phyloP scores from a whole-genome alignment of 2,113 vertebrate genomes.

The Thinocorus orbignyianus region DNA sequence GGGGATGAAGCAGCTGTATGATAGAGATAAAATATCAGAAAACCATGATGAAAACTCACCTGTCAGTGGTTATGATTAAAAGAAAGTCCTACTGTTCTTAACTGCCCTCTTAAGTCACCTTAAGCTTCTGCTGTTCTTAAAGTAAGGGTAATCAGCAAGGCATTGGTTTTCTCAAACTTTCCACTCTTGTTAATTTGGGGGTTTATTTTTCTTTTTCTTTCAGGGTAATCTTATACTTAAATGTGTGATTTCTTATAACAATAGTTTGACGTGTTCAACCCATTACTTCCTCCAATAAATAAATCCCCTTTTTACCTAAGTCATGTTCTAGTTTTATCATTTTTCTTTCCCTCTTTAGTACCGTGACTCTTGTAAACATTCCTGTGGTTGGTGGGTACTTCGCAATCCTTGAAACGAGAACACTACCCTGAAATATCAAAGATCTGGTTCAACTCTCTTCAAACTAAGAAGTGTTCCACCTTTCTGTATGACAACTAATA shows the following conservation, averaged over 20 bases:
- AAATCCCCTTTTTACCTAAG: neutral
- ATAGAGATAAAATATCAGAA: neutral
- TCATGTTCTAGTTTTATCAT: neutral
- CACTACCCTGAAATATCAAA: neutral
- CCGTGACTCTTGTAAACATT: neutral
- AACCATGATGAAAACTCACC: neutral
- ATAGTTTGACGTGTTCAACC: neutral
- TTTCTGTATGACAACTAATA: neutral
- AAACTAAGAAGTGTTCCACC: neutral
- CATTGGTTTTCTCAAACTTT: neutral
- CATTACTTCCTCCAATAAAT: neutral
- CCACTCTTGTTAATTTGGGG: neutral
- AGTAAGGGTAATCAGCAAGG: neutral
- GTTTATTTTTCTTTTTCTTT: neutral
- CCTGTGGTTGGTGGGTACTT: accelerated
- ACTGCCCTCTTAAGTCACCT: neutral
- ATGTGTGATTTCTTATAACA: neutral
- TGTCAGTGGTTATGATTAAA: neutral
- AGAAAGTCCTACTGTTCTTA: neutral
- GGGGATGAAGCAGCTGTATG: neutral
- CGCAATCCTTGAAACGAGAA: neutral
- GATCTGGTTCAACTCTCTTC: neutral
- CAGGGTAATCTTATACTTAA: neutral
- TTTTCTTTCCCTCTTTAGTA: neutral
- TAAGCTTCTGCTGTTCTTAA: neutral